Evolutionary conservation across 2,888 invertebrate genomes (phyloP).

Genomic region (Drosophila kuntzei): DNA sequence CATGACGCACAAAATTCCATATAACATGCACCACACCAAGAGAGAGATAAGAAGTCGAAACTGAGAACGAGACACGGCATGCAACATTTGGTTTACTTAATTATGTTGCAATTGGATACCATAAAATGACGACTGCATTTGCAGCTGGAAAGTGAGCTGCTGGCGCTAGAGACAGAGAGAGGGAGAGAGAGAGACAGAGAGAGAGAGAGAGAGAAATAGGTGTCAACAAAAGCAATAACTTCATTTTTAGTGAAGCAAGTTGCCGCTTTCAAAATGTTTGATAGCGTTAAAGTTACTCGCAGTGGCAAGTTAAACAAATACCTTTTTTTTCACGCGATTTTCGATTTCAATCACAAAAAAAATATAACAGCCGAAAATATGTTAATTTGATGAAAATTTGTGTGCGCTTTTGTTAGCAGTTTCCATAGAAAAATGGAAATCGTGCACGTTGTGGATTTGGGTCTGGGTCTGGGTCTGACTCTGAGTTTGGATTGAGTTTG

Average conservation of each 20-base stretch:
- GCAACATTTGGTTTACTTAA: conserved; percentile 73
- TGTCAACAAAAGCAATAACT: conserved; percentile 46
- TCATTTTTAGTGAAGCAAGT: conserved; percentile 28
- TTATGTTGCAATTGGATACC: conserved; percentile 80
- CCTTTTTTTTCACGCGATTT: conserved; percentile 52
- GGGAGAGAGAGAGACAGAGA: background rate
- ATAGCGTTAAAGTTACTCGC: background rate
- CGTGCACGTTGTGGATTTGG: conserved; percentile 49
- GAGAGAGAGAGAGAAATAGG: background rate
- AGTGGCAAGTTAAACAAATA: conserved; percentile 15
- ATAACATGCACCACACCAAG: conserved; percentile 32
- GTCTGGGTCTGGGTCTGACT: background rate
- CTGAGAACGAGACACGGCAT: conserved; percentile 50
- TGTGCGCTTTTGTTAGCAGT: conserved; percentile 70
- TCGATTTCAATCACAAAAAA: conserved; percentile 31
- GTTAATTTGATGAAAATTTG: conserved; percentile 80
- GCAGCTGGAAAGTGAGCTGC: conserved; percentile 15
- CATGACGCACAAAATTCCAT: conserved; percentile 78
- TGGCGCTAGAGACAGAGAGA: conserved; percentile 23
- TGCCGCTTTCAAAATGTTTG: conserved; percentile 22
- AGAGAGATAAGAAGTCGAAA: background rate
- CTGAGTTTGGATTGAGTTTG: background rate
- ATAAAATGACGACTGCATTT: conserved; percentile 42
- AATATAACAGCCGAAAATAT: conserved; percentile 65
- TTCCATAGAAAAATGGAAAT: conserved; percentile 72